Evolutionary conservation across 2,888 invertebrate genomes (phyloP), one percentile per base, ranked within the genome.

Genomic region (Agrotis ipsilon): DNA sequence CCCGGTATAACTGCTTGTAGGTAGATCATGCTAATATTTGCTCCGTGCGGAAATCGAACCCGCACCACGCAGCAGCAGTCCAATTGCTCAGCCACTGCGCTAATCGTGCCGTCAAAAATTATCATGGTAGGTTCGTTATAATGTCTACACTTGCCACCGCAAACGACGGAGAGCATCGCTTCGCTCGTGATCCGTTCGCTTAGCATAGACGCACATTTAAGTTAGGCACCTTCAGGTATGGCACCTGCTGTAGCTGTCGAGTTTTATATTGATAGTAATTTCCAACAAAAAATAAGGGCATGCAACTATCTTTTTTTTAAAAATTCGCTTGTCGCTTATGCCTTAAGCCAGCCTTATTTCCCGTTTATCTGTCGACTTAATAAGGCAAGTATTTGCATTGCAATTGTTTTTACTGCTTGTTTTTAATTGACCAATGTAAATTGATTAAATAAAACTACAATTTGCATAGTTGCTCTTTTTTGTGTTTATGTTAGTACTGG

Each of bases 351-450:
- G 51, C 55, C 61, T 58, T 75, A 52, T 73, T 74, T 77, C 75
- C 79, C 72, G 74, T 84, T 85, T 83, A 87, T 85, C 85, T 84
- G 85, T 88, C 80, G 83, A 83, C 84, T 87, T 88, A 86, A 87
- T 86, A 88, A 87, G 84, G 83, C 81, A 82, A 82, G 85, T 84
- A 89, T 89, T 89, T 89, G 88, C 88, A 89, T 89, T 71, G 78
- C 85, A 86, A 89, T 87, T 87, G 85, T 84, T 84, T 83, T 85
- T 80, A 86, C 73, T 82, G 81, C 81, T 86, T 83, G 82, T 84
- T 83, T 80, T 75, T 83, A 84, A 83, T 87, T 80, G 81, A 76
- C 64, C 80, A 73, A 83, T 87, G 83, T 76, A 83, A 82, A 87
- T 84, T 84, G 76, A 78, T 76, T 84, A 79, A 81, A 84, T 84